Conservation (phyloP, 2,797 vertebrate genomes). For the Lagothrix lagotricha region DNA sequence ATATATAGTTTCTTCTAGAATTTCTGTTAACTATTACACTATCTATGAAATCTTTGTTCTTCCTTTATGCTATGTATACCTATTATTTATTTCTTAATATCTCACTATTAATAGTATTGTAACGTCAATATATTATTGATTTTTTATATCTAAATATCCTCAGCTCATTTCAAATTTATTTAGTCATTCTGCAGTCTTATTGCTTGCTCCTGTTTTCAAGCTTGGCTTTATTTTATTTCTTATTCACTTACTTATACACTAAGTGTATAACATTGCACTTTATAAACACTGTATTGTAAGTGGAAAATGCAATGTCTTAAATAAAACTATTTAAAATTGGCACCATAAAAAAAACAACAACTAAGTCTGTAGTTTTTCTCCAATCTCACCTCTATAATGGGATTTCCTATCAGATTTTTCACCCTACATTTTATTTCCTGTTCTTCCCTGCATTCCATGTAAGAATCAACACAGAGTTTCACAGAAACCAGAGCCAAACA, state of each 20-base stretch:
- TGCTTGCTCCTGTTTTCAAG: neutral
- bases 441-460: neutral
- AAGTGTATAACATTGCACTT: neutral
- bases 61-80: neutral
- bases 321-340: too few species aligned
- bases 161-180: neutral
- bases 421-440: neutral
- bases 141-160: neutral
- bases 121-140: neutral
- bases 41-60: neutral
- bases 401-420: neutral
- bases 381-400: neutral
- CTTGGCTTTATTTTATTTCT: neutral
- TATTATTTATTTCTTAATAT: constrained; percentile 24
- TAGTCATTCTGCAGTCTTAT: neutral
- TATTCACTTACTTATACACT: neutral
- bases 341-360: too few species aligned
- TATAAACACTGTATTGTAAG: too few species aligned
- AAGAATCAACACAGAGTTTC: neutral
- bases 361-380: neutral
- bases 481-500: neutral
- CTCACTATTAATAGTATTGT: neutral
- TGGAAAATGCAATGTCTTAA: too few species aligned
- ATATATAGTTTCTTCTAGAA: neutral
- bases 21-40: neutral